Conservation (phyloP, 1,140 invertebrate genomes). For the Batillaria attramentaria region DNA sequence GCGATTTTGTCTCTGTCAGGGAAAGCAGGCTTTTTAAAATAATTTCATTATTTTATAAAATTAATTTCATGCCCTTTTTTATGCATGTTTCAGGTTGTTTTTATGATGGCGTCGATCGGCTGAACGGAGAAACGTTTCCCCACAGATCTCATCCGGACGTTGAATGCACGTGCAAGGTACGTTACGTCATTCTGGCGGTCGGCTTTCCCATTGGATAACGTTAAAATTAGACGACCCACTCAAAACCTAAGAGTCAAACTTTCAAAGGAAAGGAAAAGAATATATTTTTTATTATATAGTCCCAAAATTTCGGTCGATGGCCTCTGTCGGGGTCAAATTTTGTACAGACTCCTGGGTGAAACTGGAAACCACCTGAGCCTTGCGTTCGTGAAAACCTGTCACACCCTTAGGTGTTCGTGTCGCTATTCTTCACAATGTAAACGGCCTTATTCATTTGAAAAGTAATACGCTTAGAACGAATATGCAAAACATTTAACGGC, state of each 20-base stretch:
- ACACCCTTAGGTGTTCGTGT: too few relatives aligned
- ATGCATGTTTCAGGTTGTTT: slow-evolving; percentile 11
- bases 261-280: not conserved
- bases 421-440: not conserved
- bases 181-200: not conserved
- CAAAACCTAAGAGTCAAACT: not conserved
- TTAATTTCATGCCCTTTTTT: too few relatives aligned
- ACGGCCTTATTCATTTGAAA: not conserved
- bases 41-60: too few relatives aligned
- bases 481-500: not conserved
- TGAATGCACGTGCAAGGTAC: slow-evolving; percentile 7
- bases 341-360: too few relatives aligned
- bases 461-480: too few relatives aligned
- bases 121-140: slow-evolving; percentile 14
- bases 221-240: not conserved
- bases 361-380: too few relatives aligned
- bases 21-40: too few relatives aligned
- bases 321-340: too few relatives aligned
- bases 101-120: slow-evolving; percentile 1
- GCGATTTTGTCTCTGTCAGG: too few relatives aligned
- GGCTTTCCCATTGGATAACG: not conserved
- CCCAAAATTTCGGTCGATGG: too few relatives aligned
- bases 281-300: not conserved
- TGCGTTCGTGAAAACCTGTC: too few relatives aligned
- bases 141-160: not conserved